Conservation (phyloP, 92 coral and sea anemone species). For the Desmophyllum pertusum region DNA sequence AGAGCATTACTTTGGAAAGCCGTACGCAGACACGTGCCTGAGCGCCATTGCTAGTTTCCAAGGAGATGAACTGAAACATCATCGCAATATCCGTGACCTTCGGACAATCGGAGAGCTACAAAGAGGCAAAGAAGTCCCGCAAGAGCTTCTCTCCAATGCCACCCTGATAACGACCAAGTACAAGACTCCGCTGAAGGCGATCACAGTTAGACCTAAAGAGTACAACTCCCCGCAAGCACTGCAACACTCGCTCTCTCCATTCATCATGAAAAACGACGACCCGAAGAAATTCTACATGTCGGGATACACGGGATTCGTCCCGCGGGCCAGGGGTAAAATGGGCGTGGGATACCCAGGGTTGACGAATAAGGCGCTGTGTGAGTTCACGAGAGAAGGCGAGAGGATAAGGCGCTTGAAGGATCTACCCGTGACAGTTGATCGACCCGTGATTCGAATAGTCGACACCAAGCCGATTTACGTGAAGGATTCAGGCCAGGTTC, state of each 20-base stretch:
- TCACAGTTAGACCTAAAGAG: constrained; percentile 67
- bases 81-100: constrained; percentile 74
- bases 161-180: constrained; percentile 74
- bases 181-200: constrained; percentile 79
- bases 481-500: constrained; percentile 85
- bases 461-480: constrained; percentile 87
- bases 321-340: constrained; percentile 87
- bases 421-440: constrained; percentile 79
- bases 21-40: constrained; percentile 91
- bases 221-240: constrained; percentile 76
- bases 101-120: constrained; percentile 86
- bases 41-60: constrained; percentile 95
- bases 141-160: constrained; percentile 63
- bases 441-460: constrained; percentile 68
- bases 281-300: constrained; percentile 93
- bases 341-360: constrained; percentile 90
- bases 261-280: constrained; percentile 82
- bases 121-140: constrained; percentile 74
- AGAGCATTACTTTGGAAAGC: constrained; percentile 92
- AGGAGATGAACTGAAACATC: constrained; percentile 73
- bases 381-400: constrained; percentile 82
- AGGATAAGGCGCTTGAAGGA: constrained; percentile 71
- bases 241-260: constrained; percentile 95
- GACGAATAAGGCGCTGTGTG: constrained; percentile 90
- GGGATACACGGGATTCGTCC: constrained; percentile 98